These are phyloP conservation scores for Leptinotarsa defecta DNA, from an alignment of 1,140 invertebrate species.

Conservation along the genomic window DNA sequence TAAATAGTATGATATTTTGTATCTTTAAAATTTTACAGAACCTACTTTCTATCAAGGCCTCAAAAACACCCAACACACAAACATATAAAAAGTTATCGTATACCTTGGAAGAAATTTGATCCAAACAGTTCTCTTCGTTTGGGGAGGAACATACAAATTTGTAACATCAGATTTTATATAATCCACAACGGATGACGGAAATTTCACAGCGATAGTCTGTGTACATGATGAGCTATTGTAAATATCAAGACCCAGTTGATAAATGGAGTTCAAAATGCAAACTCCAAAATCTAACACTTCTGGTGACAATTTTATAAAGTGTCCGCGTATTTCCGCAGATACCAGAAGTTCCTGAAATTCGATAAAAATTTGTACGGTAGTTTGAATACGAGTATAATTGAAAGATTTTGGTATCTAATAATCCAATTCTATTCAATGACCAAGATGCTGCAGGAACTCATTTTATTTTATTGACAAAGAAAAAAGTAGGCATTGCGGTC, in stretches of 20 bases:
- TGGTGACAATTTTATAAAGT: conserved; percentile 38
- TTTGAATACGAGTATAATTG: not conserved
- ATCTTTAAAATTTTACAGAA: too few species aligned
- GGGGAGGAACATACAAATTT: conserved; percentile 33
- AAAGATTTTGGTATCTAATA: not conserved
- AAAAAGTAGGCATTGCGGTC: too few species aligned
- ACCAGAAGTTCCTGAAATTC: conserved; percentile 40
- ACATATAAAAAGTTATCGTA: too few species aligned
- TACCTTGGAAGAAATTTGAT: conserved; percentile 42
- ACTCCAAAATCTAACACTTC: conserved; percentile 44
- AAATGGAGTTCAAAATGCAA: conserved; percentile 43
- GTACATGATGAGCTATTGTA: conserved; percentile 34
- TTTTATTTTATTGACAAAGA: too few species aligned
- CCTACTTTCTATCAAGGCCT: too few species aligned
- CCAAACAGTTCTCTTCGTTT: conserved; percentile 29
- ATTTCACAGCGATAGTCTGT: conserved; percentile 38
- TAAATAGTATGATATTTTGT: too few species aligned
- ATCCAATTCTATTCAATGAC: too few species aligned
- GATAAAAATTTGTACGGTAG: not conserved
- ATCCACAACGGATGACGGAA: conserved; percentile 37
- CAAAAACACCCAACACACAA: too few species aligned
- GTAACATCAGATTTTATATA: conserved; percentile 36
- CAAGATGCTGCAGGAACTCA: too few species aligned
- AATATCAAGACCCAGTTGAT: conserved; percentile 43
- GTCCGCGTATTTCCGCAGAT: conserved; percentile 38